These are phyloP conservation scores for Gadopsis bispinosus DNA, from an alignment of 2,797 vertebrate species.

Conservation along the genomic window DNA sequence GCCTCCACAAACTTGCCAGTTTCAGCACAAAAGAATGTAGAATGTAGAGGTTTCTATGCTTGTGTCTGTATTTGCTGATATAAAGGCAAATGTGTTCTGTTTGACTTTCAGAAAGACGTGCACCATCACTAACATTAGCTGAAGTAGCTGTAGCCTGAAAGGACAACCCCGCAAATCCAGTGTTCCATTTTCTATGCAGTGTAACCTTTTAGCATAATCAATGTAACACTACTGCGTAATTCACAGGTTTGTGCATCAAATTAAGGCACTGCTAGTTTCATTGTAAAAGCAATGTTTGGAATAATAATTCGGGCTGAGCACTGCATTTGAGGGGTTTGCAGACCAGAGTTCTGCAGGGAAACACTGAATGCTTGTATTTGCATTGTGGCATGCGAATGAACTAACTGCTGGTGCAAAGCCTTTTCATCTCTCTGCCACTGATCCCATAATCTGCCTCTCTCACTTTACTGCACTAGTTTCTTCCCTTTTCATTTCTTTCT, in stretches of 20 bases:
- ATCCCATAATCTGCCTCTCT: slow-evolving; percentile 43
- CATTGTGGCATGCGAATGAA: slow-evolving; percentile 76
- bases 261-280: slow-evolving; percentile 2
- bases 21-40: slow-evolving; percentile 30
- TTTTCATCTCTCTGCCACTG: slow-evolving; percentile 32
- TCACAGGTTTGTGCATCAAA: not conserved
- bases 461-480: slow-evolving; percentile 7
- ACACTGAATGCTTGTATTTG: slow-evolving; percentile 55
- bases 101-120: slow-evolving; percentile 52
- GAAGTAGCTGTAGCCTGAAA: slow-evolving; percentile 39
- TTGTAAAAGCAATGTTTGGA: not conserved
- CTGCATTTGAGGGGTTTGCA: slow-evolving; percentile 69
- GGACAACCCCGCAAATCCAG: slow-evolving; percentile 67
- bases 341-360: slow-evolving; percentile 34
- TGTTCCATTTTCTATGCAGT: not conserved
- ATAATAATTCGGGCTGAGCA: not conserved
- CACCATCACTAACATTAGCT: slow-evolving; percentile 62
- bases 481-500: slow-evolving; percentile 12
- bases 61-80: slow-evolving; percentile 40
- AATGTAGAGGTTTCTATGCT: slow-evolving; percentile 22
- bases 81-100: slow-evolving; percentile 33
- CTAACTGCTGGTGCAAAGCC: slow-evolving; percentile 71
- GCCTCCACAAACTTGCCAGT: slow-evolving; percentile 1
- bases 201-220: not conserved
- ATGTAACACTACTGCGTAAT: not conserved